Evolutionary conservation across 2,113 vertebrate species (phyloP), one percentile per base, ranked within the genome.

Genomic region (Manacus vitellinus): DNA sequence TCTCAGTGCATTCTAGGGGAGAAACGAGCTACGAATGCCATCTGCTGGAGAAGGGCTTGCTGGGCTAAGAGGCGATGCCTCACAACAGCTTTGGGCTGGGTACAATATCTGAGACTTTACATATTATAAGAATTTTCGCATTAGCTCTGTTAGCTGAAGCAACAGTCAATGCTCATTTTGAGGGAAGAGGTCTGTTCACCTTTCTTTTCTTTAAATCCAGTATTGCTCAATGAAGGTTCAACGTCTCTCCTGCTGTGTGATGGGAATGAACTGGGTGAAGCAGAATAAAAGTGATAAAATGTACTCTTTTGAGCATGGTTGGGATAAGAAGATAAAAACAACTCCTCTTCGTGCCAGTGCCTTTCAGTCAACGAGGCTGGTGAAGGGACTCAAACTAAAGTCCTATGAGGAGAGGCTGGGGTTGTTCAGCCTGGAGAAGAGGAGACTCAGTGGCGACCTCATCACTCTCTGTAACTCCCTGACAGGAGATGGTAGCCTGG

Each of bases 1-100:
- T 71, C 71, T 51, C 27, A 9, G 31, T 30, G 21, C 9, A 1
- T 25, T 39, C 41, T 10, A 1, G 0, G 49, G 52, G 56, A 97
- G 93, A 95, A 94, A 92, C 49, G 62, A 94, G 77, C 81, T 75
- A 41, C 3, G 79, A 67, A 94, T 96, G 96, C 95, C 96, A 97
- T 72, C 96, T 97, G 80, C 94, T 96, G 96, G 97, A 92, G 33
- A 92, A 87, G 23, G 30, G 17, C 24, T 86, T 82, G 54, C 61
- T 63, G 71, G 82, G 33, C 63, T 35, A 47, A 66, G 23, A 51
- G 30, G 27, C 1, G 0, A 14, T 31, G 24, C 24, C 28, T 82
- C 2, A 0, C 22, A 52, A 41, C 6, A 52, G 21, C 39, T 74
- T 52, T 85, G 35, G 28, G 8, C 47, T 72, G 30, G 12, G 10